Evolutionary conservation across 2,888 invertebrate species (phyloP).

Genomic region (Eucriotettix oculatus): DNA sequence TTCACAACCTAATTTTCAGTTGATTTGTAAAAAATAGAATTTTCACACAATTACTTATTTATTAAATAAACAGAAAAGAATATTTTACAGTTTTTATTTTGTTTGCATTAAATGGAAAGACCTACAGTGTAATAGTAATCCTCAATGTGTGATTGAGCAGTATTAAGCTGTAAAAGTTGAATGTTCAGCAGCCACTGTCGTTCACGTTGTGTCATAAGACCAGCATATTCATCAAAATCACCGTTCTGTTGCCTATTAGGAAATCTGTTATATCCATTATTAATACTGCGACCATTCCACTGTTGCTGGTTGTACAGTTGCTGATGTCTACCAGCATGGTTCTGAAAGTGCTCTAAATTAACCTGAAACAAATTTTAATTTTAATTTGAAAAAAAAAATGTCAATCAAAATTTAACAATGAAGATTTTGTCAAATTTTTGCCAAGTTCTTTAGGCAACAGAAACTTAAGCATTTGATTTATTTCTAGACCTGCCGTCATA

Average conservation of each 20-base stretch:
- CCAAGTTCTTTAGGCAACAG: too few relatives aligned
- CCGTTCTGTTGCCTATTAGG: neutral
- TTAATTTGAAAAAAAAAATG: too few relatives aligned
- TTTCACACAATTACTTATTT: too few relatives aligned
- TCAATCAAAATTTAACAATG: too few relatives aligned
- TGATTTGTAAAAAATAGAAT: too few relatives aligned
- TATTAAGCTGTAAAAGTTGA: conserved; percentile 82
- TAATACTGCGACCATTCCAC: conserved; percentile 14
- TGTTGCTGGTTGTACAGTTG: conserved; percentile 14
- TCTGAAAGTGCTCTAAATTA: neutral
- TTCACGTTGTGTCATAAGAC: conserved; percentile 84
- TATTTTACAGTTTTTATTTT: too few relatives aligned
- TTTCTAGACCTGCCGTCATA: neutral
- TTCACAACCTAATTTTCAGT: too few relatives aligned
- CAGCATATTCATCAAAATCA: conserved; percentile 64
- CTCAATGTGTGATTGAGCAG: conserved; percentile 88
- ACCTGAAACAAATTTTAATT: neutral
- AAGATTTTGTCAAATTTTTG: too few relatives aligned
- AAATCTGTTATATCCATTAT: neutral
- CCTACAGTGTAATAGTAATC: conserved; percentile 90
- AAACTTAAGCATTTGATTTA: neutral
- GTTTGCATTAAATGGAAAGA: too few relatives aligned
- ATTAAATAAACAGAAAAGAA: too few relatives aligned
- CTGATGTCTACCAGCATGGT: conserved; percentile 19
- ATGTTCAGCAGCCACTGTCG: conserved; percentile 95